Conservation (phyloP, 2,888 invertebrate genomes). For the Kuschelorhynchus macadamiae region DNA sequence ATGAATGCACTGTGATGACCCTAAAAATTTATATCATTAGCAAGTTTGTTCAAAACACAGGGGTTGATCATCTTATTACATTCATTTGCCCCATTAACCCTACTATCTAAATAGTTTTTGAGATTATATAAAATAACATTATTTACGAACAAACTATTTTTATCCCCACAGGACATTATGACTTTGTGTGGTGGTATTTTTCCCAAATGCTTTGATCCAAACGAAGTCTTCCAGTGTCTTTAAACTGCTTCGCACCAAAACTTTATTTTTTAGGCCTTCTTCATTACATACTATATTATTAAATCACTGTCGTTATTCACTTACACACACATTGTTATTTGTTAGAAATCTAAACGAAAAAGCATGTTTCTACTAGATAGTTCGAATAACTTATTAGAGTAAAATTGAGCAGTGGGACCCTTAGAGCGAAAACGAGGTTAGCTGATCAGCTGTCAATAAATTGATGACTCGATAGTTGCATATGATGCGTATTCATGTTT, state of each 20-base stretch:
- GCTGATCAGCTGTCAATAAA: no score
- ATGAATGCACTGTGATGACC: slow-evolving; percentile 4
- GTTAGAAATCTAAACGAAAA: not conserved
- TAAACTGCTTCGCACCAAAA: slow-evolving; percentile 1
- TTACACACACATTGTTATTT: slow-evolving; percentile 1
- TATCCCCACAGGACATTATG: not conserved
- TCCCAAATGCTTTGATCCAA: slow-evolving; percentile 1
- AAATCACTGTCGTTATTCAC: not conserved
- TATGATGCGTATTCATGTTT: no score
- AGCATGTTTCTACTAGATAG: no score
- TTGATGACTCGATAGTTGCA: no score
- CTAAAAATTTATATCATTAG: not conserved
- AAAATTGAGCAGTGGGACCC: no score
- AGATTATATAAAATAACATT: slow-evolving; percentile 1
- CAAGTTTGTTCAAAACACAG: not conserved
- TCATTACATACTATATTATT: not conserved
- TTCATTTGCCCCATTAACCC: not conserved
- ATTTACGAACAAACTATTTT: slow-evolving; percentile 6
- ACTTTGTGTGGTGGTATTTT: not conserved
- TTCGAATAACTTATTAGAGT: no score
- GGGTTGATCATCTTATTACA: not conserved
- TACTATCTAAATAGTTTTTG: slow-evolving; percentile 1
- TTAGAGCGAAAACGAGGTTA: no score
- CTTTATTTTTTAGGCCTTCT: slow-evolving; percentile 4
- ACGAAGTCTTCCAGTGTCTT: not conserved